Percentiles rank a stretch among this genome's conserved stretches.
Evolutionary conservation across 2,888 invertebrate genomes (phyloP).

Genomic region (Tineola bisselliella): DNA sequence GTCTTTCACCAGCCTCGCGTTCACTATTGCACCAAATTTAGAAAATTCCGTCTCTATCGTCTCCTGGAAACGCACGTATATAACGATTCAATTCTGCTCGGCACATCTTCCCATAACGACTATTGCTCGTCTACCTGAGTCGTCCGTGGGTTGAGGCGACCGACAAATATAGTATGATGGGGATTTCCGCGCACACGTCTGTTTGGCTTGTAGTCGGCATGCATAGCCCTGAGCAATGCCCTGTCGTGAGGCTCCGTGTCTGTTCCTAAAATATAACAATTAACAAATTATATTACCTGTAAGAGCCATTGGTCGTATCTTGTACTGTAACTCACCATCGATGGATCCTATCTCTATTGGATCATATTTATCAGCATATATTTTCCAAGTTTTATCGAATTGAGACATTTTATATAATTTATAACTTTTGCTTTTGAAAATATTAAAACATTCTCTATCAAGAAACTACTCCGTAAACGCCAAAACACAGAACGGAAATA

Average conservation of each 20-base stretch:
- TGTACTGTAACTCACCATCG: conserved; percentile 76
- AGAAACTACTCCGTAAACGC: no score
- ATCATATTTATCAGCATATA: conserved; percentile 71
- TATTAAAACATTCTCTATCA: no score
- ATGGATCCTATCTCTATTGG: conserved; percentile 87
- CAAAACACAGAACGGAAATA: no score
- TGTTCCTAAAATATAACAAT: conserved; percentile 53
- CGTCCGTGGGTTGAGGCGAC: conserved; percentile 74
- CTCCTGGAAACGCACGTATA: conserved; percentile 37
- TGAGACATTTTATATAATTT: neutral
- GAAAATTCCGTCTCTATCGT: conserved; percentile 66
- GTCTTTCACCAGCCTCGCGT: conserved; percentile 76
- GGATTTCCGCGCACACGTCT: conserved; percentile 75
- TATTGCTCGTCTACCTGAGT: conserved; percentile 62
- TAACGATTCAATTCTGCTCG: neutral
- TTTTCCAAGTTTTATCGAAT: conserved; percentile 24
- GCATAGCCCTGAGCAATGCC: conserved; percentile 76
- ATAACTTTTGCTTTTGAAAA: no score
- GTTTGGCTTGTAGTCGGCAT: conserved; percentile 73
- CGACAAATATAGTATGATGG: conserved; percentile 78
- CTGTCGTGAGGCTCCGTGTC: conserved; percentile 84
- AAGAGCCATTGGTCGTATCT: no score
- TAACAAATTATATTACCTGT: neutral
- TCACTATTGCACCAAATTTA: conserved; percentile 72
- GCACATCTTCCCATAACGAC: conserved; percentile 11